These are phyloP conservation scores for Apodemia zela DNA, from an alignment of 2,888 invertebrate genomes.

Conservation along the genomic window DNA sequence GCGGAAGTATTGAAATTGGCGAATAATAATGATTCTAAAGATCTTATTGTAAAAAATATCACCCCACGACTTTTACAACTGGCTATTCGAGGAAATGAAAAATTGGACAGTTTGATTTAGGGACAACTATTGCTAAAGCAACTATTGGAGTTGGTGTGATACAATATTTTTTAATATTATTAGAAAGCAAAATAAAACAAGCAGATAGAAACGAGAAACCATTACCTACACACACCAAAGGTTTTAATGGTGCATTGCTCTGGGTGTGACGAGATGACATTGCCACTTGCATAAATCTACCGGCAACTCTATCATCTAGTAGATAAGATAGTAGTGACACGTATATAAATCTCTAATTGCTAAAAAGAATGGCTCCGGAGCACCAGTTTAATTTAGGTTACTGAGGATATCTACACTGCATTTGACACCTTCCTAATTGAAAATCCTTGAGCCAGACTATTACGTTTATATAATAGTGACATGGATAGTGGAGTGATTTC, in stretches of 20 bases:
- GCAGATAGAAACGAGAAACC: no score
- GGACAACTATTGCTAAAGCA: no score
- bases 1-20: conserved; percentile 99
- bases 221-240: no score
- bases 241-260: no score
- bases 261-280: no score
- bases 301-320: no score
- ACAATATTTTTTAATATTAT: no score
- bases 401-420: conserved; percentile 51
- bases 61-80: conserved; percentile 99
- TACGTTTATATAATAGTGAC: conserved; percentile 63
- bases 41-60: conserved; percentile 99
- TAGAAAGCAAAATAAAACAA: no score
- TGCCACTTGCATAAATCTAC: no score
- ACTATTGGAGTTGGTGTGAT: conserved; percentile 99
- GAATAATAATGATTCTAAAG: conserved; percentile 97
- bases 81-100: conserved; percentile 99
- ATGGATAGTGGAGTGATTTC: conserved; percentile 68
- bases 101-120: conserved; percentile 98
- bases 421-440: conserved; percentile 63
- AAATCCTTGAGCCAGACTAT: conserved; percentile 58
- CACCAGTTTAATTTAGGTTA: conserved; percentile 73
- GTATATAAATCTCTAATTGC: conserved; percentile 98
- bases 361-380: conserved; percentile 94
- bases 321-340: no score